Evolutionary conservation across 2,797 vertebrate genomes (phyloP), one percentile per base, ranked within the genome.

Genomic region (Spondyliosoma cantharus): DNA sequence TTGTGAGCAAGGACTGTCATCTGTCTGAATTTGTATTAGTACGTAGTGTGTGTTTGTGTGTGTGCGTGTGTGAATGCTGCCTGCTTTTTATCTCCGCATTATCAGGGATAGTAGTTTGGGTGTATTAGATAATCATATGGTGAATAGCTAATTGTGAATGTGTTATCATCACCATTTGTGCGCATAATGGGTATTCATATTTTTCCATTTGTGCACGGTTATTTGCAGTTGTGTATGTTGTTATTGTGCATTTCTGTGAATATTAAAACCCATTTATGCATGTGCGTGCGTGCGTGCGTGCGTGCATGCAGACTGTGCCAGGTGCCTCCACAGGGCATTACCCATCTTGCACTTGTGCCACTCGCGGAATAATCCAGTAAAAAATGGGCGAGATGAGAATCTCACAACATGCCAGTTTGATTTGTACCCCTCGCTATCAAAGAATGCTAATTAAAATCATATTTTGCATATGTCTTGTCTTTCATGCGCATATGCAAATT

Each of bases 361-460:
- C 82, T 93, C 95, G 93, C 92, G 93, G 94, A 96, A 95, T 95
- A 96, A 96, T 96, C 96, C 94, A 90, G 92, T 90, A 14, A 92
- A 89, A 87, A 82, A 86, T 45, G 79, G 73, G 92, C 93, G 70
- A 96, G 96, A 96, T 96, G 95, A 95, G 91, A 96, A 95, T 97
- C 95, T 96, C 96, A 95, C 95, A 96, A 96, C 94, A 95, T 96
- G 96, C 96, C 96, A 97, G 90, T 96, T 97, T 97, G 96, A 97
- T 97, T 97, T 96, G 96, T 96, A 96, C 95, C 94, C 95, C 93
- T 96, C 90, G 95, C 96, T 96, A 96, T 97, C 96, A 96, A 92
- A 94, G 96, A 96, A 97, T 96, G 96, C 96, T 97, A 98, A 97
- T 97, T 98, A 97, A 97, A 98, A 97, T 96, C 95, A 96, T 96